Evolutionary conservation across 2,113 vertebrate genomes (phyloP).

Genomic region (Rhagologus leucostigma): DNA sequence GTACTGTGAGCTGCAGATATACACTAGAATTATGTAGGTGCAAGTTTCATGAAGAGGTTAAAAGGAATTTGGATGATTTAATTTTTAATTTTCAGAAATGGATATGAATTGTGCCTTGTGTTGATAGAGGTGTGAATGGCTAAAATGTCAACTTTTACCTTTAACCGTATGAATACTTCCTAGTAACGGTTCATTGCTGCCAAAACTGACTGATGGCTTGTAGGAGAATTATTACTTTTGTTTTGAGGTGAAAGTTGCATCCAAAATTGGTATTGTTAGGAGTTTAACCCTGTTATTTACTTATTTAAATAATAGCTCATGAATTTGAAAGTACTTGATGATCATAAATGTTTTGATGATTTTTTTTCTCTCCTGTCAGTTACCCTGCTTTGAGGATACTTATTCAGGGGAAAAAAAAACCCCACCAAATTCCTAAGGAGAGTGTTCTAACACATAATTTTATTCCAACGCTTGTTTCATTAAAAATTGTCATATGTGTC

Average conservation of each 20-base stretch:
- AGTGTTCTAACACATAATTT: background rate
- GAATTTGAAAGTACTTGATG: background rate
- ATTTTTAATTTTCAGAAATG: background rate
- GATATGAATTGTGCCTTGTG: background rate
- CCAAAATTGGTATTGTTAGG: background rate
- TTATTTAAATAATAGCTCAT: background rate
- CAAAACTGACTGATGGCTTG: background rate
- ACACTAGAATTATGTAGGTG: background rate
- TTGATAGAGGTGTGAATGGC: background rate
- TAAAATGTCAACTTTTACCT: background rate
- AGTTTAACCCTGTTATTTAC: background rate
- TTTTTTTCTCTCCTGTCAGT: background rate
- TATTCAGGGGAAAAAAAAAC: accelerated
- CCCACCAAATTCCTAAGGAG: background rate
- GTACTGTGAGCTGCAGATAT: background rate
- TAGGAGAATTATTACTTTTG: background rate
- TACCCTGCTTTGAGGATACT: background rate
- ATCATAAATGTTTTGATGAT: background rate
- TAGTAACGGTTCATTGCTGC: background rate
- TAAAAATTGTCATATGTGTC: background rate
- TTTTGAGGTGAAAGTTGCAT: background rate
- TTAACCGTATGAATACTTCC: background rate
- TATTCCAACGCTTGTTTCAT: background rate
- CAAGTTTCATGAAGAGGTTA: background rate
- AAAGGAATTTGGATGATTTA: background rate